These are phyloP conservation scores for Monopterus albus DNA, from an alignment of 2,113 vertebrate species.

Conservation along the genomic window DNA sequence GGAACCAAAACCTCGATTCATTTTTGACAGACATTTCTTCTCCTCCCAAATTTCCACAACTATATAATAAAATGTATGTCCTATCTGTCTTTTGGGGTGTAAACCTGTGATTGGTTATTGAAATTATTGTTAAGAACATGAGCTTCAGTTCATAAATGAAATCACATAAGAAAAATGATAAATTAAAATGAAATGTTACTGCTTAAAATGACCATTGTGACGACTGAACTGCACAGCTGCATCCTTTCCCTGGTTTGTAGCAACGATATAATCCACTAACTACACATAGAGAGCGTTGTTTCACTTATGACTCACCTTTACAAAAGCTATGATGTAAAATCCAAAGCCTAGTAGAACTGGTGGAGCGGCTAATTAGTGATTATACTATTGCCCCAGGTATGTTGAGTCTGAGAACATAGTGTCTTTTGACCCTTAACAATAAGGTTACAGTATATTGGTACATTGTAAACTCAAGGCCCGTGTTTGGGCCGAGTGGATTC, in stretches of 20 bases:
- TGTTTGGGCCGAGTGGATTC: neutral
- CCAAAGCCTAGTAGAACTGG: constrained; percentile 2
- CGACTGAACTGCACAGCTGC: neutral
- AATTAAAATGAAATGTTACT: too few relatives aligned
- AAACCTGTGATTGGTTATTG: neutral
- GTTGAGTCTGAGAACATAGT: neutral
- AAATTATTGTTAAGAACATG: neutral
- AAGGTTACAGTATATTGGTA: too few relatives aligned
- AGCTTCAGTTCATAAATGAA: neutral
- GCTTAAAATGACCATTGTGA: too few relatives aligned
- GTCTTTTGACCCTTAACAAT: neutral
- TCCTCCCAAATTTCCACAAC: neutral
- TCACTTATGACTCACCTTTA: constrained; percentile 52
- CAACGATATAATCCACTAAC: constrained; percentile 5
- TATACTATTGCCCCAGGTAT: neutral
- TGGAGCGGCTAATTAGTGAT: neutral
- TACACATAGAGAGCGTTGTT: constrained; percentile 11
- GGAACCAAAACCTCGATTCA: too few relatives aligned
- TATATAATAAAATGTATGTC: neutral
- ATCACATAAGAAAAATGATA: neutral
- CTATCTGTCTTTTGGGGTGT: too few relatives aligned
- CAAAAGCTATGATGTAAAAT: constrained; percentile 30
- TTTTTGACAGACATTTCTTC: too few relatives aligned
- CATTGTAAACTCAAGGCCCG: too few relatives aligned
- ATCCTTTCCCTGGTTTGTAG: neutral